Conservation (phyloP, 2,113 vertebrate species). For the Nesogale talazaci region DNA sequence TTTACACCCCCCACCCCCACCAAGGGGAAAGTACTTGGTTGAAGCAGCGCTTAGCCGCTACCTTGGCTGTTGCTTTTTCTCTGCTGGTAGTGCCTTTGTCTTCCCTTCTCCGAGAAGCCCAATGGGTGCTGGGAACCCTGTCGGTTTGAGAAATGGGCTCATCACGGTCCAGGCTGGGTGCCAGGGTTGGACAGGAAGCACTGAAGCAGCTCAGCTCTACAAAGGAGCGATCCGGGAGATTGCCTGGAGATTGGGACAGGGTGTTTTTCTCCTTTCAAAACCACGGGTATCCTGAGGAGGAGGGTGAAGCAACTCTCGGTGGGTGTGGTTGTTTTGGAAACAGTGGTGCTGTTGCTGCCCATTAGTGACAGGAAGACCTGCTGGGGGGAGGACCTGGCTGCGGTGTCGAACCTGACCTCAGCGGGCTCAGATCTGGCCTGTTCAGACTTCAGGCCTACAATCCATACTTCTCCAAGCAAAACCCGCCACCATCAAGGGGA, state of each 20-base stretch:
- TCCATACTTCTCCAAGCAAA: not conserved
- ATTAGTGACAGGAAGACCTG: conserved; percentile 42
- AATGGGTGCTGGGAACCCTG: conserved; percentile 44
- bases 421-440: not conserved
- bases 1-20: too few relatives aligned
- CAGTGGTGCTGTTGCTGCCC: conserved; percentile 30
- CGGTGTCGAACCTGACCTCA: not conserved
- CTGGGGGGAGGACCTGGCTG: not conserved
- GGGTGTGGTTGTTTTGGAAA: conserved; percentile 71
- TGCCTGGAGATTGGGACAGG: not conserved
- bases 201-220: not conserved
- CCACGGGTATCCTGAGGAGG: conserved; percentile 40
- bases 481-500: too few relatives aligned
- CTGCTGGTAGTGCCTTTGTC: conserved; percentile 8
- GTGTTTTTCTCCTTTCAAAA: conserved; percentile 10
- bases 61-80: conserved; percentile 24
- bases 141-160: conserved; percentile 47
- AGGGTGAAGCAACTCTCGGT: conserved; percentile 19
- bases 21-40: not conserved
- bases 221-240: not conserved
- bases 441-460: not conserved
- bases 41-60: not conserved
- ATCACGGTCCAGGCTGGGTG: conserved; percentile 39
- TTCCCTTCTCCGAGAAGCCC: conserved; percentile 46
- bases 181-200: conserved; percentile 55